Conservation (phyloP, 2,888 invertebrate species). For the Aspidiotus destructor region DNA sequence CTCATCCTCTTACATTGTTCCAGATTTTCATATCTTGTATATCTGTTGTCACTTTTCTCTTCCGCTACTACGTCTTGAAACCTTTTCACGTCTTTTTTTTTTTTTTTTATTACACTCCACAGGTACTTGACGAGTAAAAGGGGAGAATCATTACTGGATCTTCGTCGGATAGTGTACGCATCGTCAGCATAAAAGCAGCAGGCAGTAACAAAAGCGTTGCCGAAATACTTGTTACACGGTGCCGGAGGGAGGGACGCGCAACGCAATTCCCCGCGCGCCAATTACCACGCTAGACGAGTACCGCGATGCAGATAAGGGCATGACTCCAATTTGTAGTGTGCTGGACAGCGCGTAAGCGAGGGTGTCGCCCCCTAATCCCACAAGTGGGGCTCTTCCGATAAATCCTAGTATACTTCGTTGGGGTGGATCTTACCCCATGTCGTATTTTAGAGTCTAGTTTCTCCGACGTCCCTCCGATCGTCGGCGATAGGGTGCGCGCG, state of each 20-base stretch:
- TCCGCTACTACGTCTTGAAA: neutral
- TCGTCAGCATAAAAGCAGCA: conserved; percentile 16
- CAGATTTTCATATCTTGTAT: neutral
- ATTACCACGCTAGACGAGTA: conserved; percentile 34
- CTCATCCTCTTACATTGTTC: neutral
- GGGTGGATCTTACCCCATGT: conserved; percentile 26
- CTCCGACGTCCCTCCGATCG: conserved; percentile 12
- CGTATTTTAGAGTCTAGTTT: conserved; percentile 31
- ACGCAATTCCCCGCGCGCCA: conserved; percentile 35
- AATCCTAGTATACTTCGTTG: conserved; percentile 27
- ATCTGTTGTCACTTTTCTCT: neutral
- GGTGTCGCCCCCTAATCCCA: conserved; percentile 33
- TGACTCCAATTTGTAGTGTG: conserved; percentile 34
- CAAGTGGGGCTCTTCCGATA: conserved; percentile 34
- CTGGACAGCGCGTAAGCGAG: conserved; percentile 26
- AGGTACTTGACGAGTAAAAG: conserved; percentile 22
- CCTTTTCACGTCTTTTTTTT: neutral
- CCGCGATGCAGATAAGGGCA: conserved; percentile 32
- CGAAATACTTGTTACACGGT: conserved; percentile 18
- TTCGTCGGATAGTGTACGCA: neutral
- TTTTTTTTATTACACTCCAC: conserved; percentile 13
- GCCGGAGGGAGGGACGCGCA: conserved; percentile 23
- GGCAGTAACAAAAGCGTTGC: conserved; percentile 4
- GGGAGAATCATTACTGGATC: neutral
- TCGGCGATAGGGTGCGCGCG: conserved; percentile 13